Base-by-base conservation (phyloP, 2,888 invertebrate species). In the Matsumyia berberina region DNA sequence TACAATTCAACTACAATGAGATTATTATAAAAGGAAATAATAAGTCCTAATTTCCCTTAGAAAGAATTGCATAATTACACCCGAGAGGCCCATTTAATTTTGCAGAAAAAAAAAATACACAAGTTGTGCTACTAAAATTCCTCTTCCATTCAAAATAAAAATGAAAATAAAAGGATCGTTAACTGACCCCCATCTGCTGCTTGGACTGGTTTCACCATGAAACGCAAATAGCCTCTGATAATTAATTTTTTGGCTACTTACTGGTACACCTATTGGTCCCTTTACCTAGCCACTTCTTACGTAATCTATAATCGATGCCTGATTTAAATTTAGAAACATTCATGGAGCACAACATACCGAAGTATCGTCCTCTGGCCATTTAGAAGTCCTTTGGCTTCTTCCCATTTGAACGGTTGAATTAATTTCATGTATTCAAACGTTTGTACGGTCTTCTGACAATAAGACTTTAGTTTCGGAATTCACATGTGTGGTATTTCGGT, bases 221-320 rank as follows among this genome's bases (percentile, higher is more conserved):
- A 46, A 35, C 62, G 33, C 11, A 33, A 64, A 33, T 35, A 46
- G 62, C 62, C 33, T 33, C 35, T 64, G 35, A 33, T 46, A 64
- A 64, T 64, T 64, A 64, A 64, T 46, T 64, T 46, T 64, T 64
- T n/a, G 46, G 46, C 15, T 19, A 46, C 44, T 62, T 62, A 46
- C 24, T 24, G 1, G 24, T 24, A 24, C n/a, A n/a, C 60, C 44
- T 60, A 60, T 5, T 42, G 44, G 15, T 15, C 33, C 33, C 15
- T 53, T 33, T 15, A 8, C 15, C 44, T 44, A 42, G 11, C 29
- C 42, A 24, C 39, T 12, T 15, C 42, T 42, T 11, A 29, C 33
- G 39, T 46, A 64, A 33, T 19, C 62, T 15, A n/a, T 15, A n/a
- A 64, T 46, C 46, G 62, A 64, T 46, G 46, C 24, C 0, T 1